phyloP scores from a whole-genome alignment of 2,888 invertebrate genomes.

The Ametastegia equiseti region DNA sequence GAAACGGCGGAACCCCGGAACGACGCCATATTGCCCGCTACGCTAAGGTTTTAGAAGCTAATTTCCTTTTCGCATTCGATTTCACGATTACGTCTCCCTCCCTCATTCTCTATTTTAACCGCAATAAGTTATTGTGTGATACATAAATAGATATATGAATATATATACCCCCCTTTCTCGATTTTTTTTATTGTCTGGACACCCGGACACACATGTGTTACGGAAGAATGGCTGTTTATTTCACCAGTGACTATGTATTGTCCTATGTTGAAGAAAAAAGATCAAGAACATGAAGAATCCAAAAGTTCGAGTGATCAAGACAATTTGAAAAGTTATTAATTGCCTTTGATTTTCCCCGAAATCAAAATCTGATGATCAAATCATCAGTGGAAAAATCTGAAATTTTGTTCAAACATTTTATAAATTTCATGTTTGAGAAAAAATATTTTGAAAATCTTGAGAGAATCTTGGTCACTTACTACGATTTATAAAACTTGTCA shows the following conservation, averaged over 20 bases:
- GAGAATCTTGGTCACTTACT: too few relatives aligned
- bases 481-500: too few relatives aligned
- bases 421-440: too few relatives aligned
- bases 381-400: too few relatives aligned
- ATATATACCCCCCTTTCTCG: constrained; percentile 38
- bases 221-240: not conserved
- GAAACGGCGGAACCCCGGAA: constrained; percentile 47
- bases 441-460: too few relatives aligned
- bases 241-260: not conserved
- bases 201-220: not conserved
- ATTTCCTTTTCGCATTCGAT: constrained; percentile 74
- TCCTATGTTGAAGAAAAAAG: not conserved
- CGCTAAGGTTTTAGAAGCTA: constrained; percentile 66
- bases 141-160: constrained; percentile 29
- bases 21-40: constrained; percentile 49
- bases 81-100: constrained; percentile 63
- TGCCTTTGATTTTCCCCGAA: too few relatives aligned
- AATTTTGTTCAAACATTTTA: too few relatives aligned
- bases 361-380: too few relatives aligned
- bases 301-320: too few relatives aligned
- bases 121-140: constrained; percentile 65
- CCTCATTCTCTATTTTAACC: constrained; percentile 44
- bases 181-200: constrained; percentile 52
- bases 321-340: too few relatives aligned
- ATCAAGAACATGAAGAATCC: not conserved